Conservation (phyloP, 1,140 invertebrate genomes). For the Drosophila tristis region DNA sequence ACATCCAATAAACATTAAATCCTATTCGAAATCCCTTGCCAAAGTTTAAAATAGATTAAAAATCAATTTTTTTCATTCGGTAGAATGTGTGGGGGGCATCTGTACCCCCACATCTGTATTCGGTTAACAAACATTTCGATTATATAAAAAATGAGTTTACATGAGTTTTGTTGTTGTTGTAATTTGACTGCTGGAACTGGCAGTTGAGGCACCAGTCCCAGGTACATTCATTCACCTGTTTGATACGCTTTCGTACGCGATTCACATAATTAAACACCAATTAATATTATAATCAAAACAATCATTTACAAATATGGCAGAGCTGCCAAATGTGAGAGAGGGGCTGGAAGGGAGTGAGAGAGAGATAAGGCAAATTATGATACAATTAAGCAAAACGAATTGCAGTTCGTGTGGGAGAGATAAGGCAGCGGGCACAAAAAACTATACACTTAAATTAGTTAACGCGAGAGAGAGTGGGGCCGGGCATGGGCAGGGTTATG, state of each 20-base stretch:
- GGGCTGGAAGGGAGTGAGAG: background rate
- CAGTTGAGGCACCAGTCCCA: background rate
- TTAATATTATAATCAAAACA: constrained; percentile 33
- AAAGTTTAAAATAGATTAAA: too few relatives aligned
- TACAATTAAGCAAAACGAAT: constrained; percentile 30
- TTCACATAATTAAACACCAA: constrained; percentile 37
- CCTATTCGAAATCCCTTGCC: too few relatives aligned
- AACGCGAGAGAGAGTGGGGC: constrained; percentile 16
- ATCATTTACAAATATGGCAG: constrained; percentile 41
- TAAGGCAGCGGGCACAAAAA: constrained; percentile 62
- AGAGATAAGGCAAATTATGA: constrained; percentile 25
- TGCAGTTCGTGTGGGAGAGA: constrained; percentile 50
- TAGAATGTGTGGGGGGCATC: too few relatives aligned
- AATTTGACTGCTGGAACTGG: constrained; percentile 9
- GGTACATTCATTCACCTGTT: constrained; percentile 39
- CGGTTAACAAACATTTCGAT: constrained; percentile 28
- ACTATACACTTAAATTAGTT: constrained; percentile 74
- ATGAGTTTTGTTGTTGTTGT: background rate
- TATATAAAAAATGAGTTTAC: constrained; percentile 24
- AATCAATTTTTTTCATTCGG: too few relatives aligned
- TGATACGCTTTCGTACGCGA: background rate
- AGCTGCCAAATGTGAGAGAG: constrained; percentile 31
- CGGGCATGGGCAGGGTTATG: background rate
- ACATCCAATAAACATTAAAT: too few relatives aligned
- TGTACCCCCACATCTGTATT: background rate